Base-by-base conservation (phyloP, 2,888 invertebrate species). In the Norana najaformis region DNA sequence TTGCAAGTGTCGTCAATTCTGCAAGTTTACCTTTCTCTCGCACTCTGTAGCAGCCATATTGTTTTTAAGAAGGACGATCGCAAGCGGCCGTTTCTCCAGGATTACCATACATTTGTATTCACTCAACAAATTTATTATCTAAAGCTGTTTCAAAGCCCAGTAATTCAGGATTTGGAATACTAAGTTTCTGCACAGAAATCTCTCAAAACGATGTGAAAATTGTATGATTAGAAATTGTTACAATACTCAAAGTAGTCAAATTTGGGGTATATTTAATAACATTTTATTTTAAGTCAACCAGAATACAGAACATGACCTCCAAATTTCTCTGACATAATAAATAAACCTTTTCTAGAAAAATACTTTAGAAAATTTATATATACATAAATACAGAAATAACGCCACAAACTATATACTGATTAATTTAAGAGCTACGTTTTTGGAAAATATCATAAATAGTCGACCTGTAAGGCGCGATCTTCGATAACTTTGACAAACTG, bases 401-500 rank as follows among this genome's bases (percentile, higher is more conserved):
- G 23, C 36, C 4, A 88, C 2, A 88, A 88, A 23, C 6, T 35
- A 88, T 1, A 88, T 35, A 88, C 23, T 23, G 20, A 69, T 35
- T 34, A 37, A 88, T n/a, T 8, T 88, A 88, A 35, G 20, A 37
- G 30, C 36, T 37, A 36, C 36, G n/a, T 35, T 88, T n/a, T 88
- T 69, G 69, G 69, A 69, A n/a, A 69, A 69, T n/a, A 69, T 30
- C 69, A 69, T 69, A 69, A 69, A 8, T 69, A 69, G 69, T 69
- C 69, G 23, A 85, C 85, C 85, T 85, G 35, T 36, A 85, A 23
- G 23, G 37, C 85, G 85, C 85, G 85, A 36, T 85, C 85, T 85
- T 85, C 98, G 95, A 99, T 98, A 91, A 97, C 97, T 96, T 97
- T 96, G 94, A 99, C 99, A 95, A 99, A 98, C 94, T 97, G 96